Evolutionary conservation across 2,888 invertebrate species (phyloP).

Genomic region (Omphaloscelis lunosa): DNA sequence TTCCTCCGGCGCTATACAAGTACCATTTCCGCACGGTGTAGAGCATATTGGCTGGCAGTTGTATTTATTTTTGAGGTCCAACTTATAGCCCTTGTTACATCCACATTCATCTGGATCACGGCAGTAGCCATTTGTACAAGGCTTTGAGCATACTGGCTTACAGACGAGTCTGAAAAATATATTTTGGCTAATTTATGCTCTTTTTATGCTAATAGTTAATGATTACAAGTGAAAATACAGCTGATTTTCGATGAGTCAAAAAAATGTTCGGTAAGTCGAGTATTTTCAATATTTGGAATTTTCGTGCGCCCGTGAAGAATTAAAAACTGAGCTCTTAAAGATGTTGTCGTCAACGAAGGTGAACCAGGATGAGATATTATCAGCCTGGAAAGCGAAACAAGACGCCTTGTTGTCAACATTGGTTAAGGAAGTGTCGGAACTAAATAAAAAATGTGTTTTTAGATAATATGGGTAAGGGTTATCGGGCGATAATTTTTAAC

Average conservation of each 20-base stretch:
- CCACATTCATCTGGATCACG: conserved; percentile 33
- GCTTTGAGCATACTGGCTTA: background rate
- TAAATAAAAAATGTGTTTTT: no score
- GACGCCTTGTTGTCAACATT: no score
- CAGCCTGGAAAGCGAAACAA: no score
- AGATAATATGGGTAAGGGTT: background rate
- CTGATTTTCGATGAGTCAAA: background rate
- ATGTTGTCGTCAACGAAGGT: no score
- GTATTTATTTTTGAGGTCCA: conserved; percentile 24
- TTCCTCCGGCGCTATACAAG: conserved; percentile 47
- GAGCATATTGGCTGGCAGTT: conserved; percentile 40
- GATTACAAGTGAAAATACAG: background rate
- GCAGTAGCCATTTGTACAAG: conserved; percentile 35
- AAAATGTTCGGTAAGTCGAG: background rate
- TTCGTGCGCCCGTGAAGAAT: no score
- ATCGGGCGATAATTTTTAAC: background rate
- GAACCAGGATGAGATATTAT: no score
- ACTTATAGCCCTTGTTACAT: conserved; percentile 38
- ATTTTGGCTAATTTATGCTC: background rate
- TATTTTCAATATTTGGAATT: background rate
- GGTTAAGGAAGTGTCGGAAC: no score
- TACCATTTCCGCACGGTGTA: conserved; percentile 34
- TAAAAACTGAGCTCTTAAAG: no score
- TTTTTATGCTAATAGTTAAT: background rate
- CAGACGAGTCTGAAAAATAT: conserved; percentile 32